Base-by-base conservation (phyloP, 1,140 invertebrate genomes). In the Limonius californicus region DNA sequence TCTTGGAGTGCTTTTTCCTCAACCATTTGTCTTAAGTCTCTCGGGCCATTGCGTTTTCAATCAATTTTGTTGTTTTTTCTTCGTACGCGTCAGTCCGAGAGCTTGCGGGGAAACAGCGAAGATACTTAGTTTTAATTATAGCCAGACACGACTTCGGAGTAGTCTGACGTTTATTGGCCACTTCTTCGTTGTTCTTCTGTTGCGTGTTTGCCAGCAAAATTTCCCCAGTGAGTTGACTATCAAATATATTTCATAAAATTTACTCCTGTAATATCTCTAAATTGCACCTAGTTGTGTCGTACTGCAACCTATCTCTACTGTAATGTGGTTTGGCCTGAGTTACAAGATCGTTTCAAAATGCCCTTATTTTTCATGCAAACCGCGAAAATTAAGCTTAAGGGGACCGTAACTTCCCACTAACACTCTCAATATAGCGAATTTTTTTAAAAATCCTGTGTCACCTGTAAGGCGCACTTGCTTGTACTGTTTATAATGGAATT, bases 61-160 rank as follows among this genome's bases (percentile, higher is more conserved):
- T 71, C 69, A 72, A 70, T 71, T 68, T 69, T 64, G 61, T 64
- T 66, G 63, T 50, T 50, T 50, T 50, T 50, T 50, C 45, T 16
- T 50, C 14, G 45, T 50, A 50, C 45, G 47, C 47, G 62, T 61
- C 45, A 61, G 54, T 60, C 59, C 47, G 42, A 64, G 18, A 42
- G 20, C 62, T 30, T 59, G 35, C 39, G 45, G 58, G 54, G 50
- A 64, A 59, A 54, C 57, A 50, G 56, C 62, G 55, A 58, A 57
- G 68, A 71, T 68, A 70, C 70, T 71, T 70, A 67, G 66, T 70
- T 71, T 70, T 71, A 71, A 71, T 71, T 71, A 70, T 68, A 67
- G 50, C 62, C 64, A 68, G 64, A 68, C 70, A 63, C 35, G 62
- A 64, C 60, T 62, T 60, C 54, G 62, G 53, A 39, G 56, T 30